Base-by-base conservation (phyloP, 2,888 invertebrate species). In the Aspidiotus rigidus region DNA sequence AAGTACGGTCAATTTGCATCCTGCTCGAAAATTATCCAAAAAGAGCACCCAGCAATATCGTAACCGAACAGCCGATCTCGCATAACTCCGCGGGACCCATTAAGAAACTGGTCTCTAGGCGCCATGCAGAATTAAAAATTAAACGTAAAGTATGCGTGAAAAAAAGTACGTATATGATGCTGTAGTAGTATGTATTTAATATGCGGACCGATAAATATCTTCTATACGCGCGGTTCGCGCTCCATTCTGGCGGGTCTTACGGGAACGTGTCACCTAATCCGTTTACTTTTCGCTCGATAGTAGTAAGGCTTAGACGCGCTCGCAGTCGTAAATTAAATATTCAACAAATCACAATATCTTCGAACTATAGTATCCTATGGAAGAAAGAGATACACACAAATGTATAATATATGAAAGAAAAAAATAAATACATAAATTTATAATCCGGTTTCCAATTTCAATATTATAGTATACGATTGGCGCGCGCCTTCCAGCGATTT, bases 61-160 rank as follows among this genome's bases (percentile, higher is more conserved):
- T 49, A 49, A 49, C 49, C 49, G 49, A 44, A 49, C 60, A 17
- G 10, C 15, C 44, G 17, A 66, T 66, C 66, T 57, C 59, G 49
- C 57, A 66, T 42, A 44, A 59, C 53, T 63, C 28, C n/a, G 10
- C 42, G 49, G 49, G 42, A 63, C 53, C 57, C 66, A 66, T 66
- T 66, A 66, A 66, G 44, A 66, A 66, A 66, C 66, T 59, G 66
- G 66, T 66, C 66, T 53, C 9, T 59, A 66, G 66, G 66, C 66
- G 66, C 66, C 66, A 66, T 60, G 49, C 60, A 13, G 59, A 57
- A 66, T 66, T 66, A 66, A 59, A 44, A 60, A 62, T 42, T 41
- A 56, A 64, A 28, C 39, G 10, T 39, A 55, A 16, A 55, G 13
- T 28, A 28, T 28, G 28, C 28, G 28, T 28, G 28, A 28, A 28